Evolutionary conservation across 2,888 invertebrate genomes (phyloP).

Genomic region (Dichetophora obliterata): DNA sequence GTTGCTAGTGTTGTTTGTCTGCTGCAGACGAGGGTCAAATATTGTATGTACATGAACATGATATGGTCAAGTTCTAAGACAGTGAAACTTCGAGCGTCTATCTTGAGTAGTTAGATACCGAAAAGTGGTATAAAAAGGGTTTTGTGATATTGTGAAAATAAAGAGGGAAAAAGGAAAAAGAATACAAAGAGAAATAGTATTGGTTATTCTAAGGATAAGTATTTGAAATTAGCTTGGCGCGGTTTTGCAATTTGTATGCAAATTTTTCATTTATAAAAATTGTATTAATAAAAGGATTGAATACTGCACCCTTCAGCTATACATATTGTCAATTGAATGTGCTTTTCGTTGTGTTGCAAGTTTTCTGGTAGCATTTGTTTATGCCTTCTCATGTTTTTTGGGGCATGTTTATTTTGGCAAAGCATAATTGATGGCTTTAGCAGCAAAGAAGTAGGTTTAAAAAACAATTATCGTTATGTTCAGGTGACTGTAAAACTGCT

Average conservation of each 20-base stretch:
- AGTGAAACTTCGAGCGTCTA: not conserved
- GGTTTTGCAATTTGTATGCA: constrained; percentile 40
- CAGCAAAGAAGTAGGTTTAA: not conserved
- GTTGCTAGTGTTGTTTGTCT: not conserved
- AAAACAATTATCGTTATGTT: not conserved
- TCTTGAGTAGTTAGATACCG: not conserved
- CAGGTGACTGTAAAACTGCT: too few species aligned
- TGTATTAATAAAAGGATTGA: not conserved
- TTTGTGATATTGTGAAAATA: too few species aligned
- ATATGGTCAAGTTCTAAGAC: constrained; percentile 34
- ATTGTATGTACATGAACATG: constrained; percentile 24
- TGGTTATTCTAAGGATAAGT: not conserved
- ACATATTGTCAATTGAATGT: not conserved
- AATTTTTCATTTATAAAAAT: constrained; percentile 26
- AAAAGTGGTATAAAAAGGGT: too few species aligned
- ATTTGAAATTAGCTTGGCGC: constrained; percentile 36
- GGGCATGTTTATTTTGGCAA: constrained; percentile 29
- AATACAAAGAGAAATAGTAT: not conserved
- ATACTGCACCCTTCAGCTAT: not conserved
- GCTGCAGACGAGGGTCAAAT: constrained; percentile 18
- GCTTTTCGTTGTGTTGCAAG: not conserved
- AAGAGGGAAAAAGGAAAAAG: not conserved
- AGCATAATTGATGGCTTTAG: constrained; percentile 26
- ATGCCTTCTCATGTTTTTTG: not conserved
- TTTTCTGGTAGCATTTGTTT: not conserved